These are phyloP conservation scores for Xiphydria camelus DNA, from an alignment of 2,888 invertebrate species.

Conservation along the genomic window DNA sequence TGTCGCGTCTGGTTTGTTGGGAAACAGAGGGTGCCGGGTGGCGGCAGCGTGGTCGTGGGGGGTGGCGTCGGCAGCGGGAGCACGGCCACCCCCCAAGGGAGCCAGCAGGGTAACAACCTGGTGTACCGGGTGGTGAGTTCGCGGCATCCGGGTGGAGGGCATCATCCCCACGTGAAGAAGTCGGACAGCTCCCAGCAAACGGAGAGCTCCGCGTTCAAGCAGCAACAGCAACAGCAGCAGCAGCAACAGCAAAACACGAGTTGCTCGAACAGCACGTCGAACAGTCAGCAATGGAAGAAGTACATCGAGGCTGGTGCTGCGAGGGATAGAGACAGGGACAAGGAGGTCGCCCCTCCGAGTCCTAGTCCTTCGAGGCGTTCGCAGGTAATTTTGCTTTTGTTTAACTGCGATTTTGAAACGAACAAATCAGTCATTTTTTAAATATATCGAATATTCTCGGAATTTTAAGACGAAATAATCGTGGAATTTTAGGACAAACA, in stretches of 20 bases:
- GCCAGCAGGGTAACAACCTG: constrained; percentile 45
- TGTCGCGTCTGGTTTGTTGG: not conserved
- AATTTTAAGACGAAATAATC: no score
- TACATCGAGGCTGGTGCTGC: constrained; percentile 57
- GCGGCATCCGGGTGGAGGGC: constrained; percentile 44
- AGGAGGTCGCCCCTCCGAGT: constrained; percentile 51
- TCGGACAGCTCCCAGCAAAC: constrained; percentile 63
- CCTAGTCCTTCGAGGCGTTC: constrained; percentile 54
- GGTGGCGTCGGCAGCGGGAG: constrained; percentile 50
- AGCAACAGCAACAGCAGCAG: constrained; percentile 42
- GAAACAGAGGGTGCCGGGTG: constrained; percentile 51
- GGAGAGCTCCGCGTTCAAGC: constrained; percentile 59
- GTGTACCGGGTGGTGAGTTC: constrained; percentile 54
- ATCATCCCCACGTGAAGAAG: constrained; percentile 55
- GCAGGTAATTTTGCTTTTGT: no score
- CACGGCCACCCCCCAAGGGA: constrained; percentile 55
- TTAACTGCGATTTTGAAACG: no score
- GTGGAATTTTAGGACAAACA: constrained; percentile 42
- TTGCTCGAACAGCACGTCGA: constrained; percentile 43
- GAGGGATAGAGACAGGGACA: constrained; percentile 51
- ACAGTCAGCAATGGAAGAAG: constrained; percentile 60
- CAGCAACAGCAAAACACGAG: constrained; percentile 33
- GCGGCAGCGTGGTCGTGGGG: constrained; percentile 52
- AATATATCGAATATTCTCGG: not conserved
- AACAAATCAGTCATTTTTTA: not conserved